Conservation (phyloP, 2,113 vertebrate genomes). For the Pelvicachromis taeniatus region DNA sequence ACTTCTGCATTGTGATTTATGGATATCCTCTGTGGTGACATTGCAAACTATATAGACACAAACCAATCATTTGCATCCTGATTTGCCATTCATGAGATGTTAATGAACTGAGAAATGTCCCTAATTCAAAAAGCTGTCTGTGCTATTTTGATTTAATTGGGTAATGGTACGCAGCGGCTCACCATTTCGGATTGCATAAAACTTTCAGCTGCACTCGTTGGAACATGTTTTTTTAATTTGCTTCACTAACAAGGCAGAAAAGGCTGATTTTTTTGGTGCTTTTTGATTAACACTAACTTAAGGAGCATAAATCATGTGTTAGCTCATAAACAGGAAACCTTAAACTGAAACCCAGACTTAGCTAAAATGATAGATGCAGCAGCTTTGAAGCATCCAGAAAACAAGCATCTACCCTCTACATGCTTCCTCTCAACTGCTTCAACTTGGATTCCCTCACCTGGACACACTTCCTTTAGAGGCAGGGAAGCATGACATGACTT, state of each 20-base stretch:
- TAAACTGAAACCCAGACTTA: neutral
- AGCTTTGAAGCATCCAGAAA: neutral
- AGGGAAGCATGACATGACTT: constrained; percentile 62
- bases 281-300: neutral
- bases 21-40: constrained; percentile 17
- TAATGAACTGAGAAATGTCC: constrained; percentile 56
- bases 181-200: neutral
- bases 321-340: neutral
- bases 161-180: constrained; percentile 42
- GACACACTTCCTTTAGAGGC: constrained; percentile 8
- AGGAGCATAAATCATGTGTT: rapidly evolving
- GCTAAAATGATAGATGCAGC: neutral
- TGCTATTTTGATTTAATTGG: constrained; percentile 46
- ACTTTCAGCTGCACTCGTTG: neutral
- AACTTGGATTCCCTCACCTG: constrained; percentile 65
- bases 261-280: neutral
- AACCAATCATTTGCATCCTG: constrained; percentile 37
- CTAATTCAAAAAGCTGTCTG: constrained; percentile 45
- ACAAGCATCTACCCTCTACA: neutral
- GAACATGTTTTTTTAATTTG: neutral
- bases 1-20: constrained; percentile 7
- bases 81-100: constrained; percentile 63
- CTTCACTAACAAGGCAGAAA: neutral
- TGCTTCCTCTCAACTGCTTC: constrained; percentile 23
- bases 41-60: constrained; percentile 34